phyloP scores from a whole-genome alignment of 2,797 vertebrate species.

The Tolypeutes matacus region DNA sequence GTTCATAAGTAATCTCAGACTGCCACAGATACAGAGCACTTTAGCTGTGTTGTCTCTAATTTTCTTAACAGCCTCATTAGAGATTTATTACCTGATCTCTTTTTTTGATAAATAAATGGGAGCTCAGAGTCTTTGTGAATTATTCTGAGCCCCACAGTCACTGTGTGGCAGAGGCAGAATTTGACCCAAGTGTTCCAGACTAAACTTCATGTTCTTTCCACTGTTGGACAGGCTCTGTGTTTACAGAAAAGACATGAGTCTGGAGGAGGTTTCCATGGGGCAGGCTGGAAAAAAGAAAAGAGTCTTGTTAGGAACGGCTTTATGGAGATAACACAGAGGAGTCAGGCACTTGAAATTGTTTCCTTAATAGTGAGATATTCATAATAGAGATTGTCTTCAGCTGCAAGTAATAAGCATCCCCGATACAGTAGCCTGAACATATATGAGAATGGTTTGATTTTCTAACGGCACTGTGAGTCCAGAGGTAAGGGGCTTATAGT shows the following conservation, averaged over 20 bases:
- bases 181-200: background rate
- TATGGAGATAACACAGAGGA: background rate
- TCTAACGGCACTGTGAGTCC: background rate
- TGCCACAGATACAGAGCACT: too few species aligned
- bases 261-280: background rate
- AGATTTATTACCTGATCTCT: too few species aligned
- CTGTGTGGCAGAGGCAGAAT: background rate
- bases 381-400: background rate
- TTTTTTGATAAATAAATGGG: too few species aligned
- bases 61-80: background rate
- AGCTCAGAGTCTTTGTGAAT: background rate
- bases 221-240: too few species aligned
- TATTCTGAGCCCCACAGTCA: too few species aligned
- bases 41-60: background rate
- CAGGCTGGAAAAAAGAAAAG: background rate
- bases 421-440: background rate
- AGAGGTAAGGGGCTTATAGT: background rate
- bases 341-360: background rate
- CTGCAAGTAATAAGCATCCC: too few species aligned
- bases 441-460: background rate
- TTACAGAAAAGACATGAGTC: accelerated
- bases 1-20: too few species aligned
- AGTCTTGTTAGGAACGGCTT: background rate
- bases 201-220: too few species aligned
- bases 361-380: background rate